Conservation (phyloP, 2,888 invertebrate genomes). For the Cerceris ruficornis region DNA sequence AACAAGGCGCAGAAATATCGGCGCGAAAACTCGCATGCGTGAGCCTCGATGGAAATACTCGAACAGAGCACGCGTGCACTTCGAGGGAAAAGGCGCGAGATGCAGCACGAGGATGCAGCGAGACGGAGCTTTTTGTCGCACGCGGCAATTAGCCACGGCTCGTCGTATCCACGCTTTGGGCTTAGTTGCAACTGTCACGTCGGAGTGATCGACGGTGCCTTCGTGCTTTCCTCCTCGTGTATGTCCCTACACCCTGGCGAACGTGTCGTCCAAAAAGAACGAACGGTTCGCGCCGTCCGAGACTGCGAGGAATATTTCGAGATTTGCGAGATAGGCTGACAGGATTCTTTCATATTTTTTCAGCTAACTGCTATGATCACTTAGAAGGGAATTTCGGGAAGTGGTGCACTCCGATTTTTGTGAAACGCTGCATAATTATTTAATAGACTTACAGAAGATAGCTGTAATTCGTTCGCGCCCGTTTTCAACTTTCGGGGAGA, state of each 20-base stretch:
- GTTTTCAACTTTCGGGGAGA: too few species aligned
- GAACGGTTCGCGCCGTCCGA: background rate
- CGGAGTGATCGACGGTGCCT: slow-evolving; percentile 49
- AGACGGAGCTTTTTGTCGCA: slow-evolving; percentile 75
- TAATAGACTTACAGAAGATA: too few species aligned
- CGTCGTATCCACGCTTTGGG: slow-evolving; percentile 73
- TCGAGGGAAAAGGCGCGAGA: background rate
- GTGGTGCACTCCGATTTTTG: too few species aligned
- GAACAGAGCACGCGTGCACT: background rate
- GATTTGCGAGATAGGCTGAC: background rate
- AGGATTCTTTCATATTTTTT: background rate
- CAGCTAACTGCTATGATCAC: background rate
- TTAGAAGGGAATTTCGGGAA: too few species aligned
- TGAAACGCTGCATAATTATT: too few species aligned
- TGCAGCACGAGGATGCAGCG: slow-evolving; percentile 46
- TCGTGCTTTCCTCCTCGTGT: slow-evolving; percentile 4
- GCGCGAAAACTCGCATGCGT: too few species aligned
- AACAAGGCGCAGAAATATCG: too few species aligned
- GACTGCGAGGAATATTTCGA: background rate
- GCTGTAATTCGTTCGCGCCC: too few species aligned
- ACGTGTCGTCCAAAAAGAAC: slow-evolving; percentile 32
- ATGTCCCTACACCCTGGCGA: slow-evolving; percentile 25
- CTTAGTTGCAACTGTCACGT: slow-evolving; percentile 66
- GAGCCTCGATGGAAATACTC: too few species aligned
- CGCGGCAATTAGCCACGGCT: slow-evolving; percentile 79